phyloP scores from a whole-genome alignment of 1,140 invertebrate genomes.

The Zaprionus lachaisei region DNA sequence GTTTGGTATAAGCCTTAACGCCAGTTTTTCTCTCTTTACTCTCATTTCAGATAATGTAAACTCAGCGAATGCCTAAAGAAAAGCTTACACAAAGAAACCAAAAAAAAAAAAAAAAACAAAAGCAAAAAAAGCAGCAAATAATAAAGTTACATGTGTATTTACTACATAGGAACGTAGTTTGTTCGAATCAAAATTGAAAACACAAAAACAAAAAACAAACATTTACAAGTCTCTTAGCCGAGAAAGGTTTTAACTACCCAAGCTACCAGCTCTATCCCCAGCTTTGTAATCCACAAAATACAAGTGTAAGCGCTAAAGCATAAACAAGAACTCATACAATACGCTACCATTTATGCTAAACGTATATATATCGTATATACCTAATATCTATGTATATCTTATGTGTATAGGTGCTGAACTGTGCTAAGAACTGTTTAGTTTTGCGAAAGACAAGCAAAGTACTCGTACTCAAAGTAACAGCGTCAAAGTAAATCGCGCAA shows the following conservation, averaged over 20 bases:
- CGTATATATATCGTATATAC: slow-evolving; percentile 12
- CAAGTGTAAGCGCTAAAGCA: slow-evolving; percentile 35
- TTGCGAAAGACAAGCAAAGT: slow-evolving; percentile 1
- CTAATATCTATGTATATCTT: slow-evolving; percentile 22
- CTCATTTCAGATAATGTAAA: slow-evolving; percentile 84
- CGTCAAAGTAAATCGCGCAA: slow-evolving; percentile 53
- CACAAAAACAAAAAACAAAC: background rate
- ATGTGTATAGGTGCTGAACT: slow-evolving; percentile 49
- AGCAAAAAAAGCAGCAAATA: slow-evolving; percentile 53
- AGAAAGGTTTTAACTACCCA: slow-evolving; percentile 66
- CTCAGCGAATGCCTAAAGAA: slow-evolving; percentile 72
- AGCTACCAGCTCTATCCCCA: slow-evolving; percentile 54
- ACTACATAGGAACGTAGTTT: slow-evolving; percentile 52
- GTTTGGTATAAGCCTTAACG: slow-evolving; percentile 70
- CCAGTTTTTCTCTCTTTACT: slow-evolving; percentile 69
- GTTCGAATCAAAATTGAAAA: slow-evolving; percentile 65
- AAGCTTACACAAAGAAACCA: slow-evolving; percentile 43
- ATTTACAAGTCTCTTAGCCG: slow-evolving; percentile 51
- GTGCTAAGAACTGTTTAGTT: slow-evolving; percentile 42
- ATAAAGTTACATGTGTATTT: slow-evolving; percentile 49
- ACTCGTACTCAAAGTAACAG: slow-evolving; percentile 22
- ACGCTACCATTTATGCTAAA: slow-evolving; percentile 53
- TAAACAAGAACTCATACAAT: slow-evolving; percentile 34
- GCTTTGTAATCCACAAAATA: slow-evolving; percentile 51
- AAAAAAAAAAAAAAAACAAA: background rate